phyloP scores from a whole-genome alignment of 2,888 invertebrate genomes.

The Antheraea assamensis region DNA sequence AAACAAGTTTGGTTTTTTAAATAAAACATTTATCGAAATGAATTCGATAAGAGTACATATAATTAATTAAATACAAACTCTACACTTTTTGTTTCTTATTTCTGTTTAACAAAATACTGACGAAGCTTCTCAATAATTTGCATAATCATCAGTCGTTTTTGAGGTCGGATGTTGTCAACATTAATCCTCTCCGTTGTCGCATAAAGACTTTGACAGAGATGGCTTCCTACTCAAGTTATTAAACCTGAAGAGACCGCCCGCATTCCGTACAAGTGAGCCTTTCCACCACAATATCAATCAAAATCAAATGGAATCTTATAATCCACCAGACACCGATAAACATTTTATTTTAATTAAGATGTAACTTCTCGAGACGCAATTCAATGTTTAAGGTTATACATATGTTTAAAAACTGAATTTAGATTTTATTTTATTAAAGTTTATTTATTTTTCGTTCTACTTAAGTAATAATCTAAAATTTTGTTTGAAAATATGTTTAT shows the following conservation, averaged over 20 bases:
- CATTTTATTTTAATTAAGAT: constrained; percentile 67
- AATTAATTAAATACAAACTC: background rate
- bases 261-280: constrained; percentile 40
- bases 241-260: constrained; percentile 26
- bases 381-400: constrained; percentile 18
- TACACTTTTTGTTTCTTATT: background rate
- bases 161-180: constrained; percentile 51
- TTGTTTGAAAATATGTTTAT: background rate
- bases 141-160: constrained; percentile 37
- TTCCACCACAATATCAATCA: constrained; percentile 71
- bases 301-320: constrained; percentile 68
- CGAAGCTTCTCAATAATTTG: constrained; percentile 17
- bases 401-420: background rate
- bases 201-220: constrained; percentile 39
- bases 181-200: constrained; percentile 55
- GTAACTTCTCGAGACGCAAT: constrained; percentile 45
- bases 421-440: background rate
- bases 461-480: background rate
- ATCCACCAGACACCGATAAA: constrained; percentile 54
- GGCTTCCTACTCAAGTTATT: constrained; percentile 42
- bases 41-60: background rate
- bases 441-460: background rate
- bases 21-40: background rate
- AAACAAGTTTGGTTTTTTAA: too few relatives aligned
- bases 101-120: background rate